A percentile compares a stretch with the other conserved stretches of the same genome.
Evolutionary conservation across 2,113 vertebrate genomes (phyloP).

Genomic region (Poecilia latipinna): DNA sequence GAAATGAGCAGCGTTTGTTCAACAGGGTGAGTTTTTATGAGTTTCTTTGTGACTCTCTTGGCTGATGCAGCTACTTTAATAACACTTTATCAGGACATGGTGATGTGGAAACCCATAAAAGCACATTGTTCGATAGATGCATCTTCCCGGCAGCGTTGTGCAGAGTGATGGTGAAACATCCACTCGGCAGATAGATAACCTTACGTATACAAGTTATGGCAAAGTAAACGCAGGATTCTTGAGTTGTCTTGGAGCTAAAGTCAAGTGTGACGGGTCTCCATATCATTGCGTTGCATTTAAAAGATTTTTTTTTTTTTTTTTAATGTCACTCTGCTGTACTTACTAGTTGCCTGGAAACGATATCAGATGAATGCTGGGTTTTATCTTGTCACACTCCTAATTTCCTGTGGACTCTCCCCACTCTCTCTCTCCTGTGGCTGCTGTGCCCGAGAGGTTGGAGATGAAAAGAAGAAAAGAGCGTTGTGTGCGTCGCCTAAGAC

Average conservation of each 20-base stretch:
- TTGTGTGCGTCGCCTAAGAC: conserved; percentile 37
- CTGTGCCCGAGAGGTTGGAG: conserved; percentile 66
- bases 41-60: conserved; percentile 20
- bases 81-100: conserved; percentile 56
- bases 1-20: conserved; percentile 10
- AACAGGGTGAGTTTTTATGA: conserved; percentile 37
- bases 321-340: conserved; percentile 37
- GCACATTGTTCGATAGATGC: conserved; percentile 18
- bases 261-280: conserved; percentile 13
- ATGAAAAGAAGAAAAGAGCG: conserved; percentile 28
- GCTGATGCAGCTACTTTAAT: conserved; percentile 47
- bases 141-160: conserved; percentile 43
- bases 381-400: conserved; percentile 81
- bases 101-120: conserved; percentile 58
- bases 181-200: conserved; percentile 22
- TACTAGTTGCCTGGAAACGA: conserved; percentile 76
- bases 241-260: conserved; percentile 1
- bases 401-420: conserved; percentile 74
- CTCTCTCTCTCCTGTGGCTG: conserved; percentile 66
- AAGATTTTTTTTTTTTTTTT: conserved; percentile 34
- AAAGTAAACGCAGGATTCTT: conserved; percentile 3
- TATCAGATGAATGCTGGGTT: conserved; percentile 73
- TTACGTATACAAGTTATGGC: conserved; percentile 8
- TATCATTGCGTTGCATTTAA: conserved; percentile 41
- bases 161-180: conserved; percentile 37